A percentile compares a stretch with the other conserved stretches of the same genome.
Evolutionary conservation across 2,888 invertebrate species (phyloP).

Genomic region (Pyrrhosoma nymphula): DNA sequence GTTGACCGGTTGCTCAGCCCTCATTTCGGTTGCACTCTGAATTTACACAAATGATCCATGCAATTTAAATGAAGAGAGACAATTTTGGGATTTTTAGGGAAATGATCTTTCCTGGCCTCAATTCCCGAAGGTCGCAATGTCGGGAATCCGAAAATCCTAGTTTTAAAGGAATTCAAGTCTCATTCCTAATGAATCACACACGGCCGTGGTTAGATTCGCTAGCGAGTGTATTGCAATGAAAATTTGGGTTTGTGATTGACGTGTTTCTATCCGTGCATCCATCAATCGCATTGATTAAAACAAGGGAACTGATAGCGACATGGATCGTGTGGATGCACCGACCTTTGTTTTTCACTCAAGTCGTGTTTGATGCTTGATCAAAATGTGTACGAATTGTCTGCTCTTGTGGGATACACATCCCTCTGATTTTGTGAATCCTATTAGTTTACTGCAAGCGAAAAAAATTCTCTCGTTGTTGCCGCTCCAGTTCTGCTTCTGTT

Average conservation of each 20-base stretch:
- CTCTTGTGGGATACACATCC: neutral
- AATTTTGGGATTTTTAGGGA: too few relatives aligned
- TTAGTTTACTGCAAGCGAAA: neutral
- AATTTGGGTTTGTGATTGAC: neutral
- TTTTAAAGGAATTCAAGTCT: neutral
- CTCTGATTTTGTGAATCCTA: neutral
- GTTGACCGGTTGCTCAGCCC: too few relatives aligned
- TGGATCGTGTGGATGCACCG: neutral
- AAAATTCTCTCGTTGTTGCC: neutral
- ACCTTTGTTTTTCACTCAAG: neutral
- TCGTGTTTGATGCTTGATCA: neutral
- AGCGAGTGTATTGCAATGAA: neutral
- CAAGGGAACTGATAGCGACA: neutral
- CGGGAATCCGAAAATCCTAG: too few relatives aligned
- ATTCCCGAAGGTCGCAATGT: too few relatives aligned
- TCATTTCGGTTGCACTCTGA: too few relatives aligned
- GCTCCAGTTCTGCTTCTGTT: neutral
- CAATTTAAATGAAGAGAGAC: too few relatives aligned
- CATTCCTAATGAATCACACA: neutral
- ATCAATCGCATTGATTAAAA: neutral
- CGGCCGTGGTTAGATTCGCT: neutral
- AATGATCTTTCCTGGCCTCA: too few relatives aligned
- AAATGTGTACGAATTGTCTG: neutral
- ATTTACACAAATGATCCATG: too few relatives aligned
- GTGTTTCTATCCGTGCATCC: neutral